Conservation (phyloP, 1,140 invertebrate species). For the Pogonomyrmex barbatus region DNA sequence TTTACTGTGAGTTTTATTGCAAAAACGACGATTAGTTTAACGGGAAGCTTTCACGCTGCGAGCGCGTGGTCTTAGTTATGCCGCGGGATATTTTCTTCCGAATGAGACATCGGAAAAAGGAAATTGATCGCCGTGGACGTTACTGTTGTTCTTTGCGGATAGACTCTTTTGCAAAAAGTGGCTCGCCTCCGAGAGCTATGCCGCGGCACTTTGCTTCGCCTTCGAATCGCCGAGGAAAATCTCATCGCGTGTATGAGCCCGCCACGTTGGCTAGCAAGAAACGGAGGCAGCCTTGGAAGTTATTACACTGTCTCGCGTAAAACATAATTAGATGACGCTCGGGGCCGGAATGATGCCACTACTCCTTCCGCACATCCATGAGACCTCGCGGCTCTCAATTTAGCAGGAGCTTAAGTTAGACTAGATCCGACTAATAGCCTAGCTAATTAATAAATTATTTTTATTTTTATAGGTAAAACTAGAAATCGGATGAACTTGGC, state of each 20-base stretch:
- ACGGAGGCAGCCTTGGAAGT: slow-evolving; percentile 66
- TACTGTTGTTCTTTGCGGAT: slow-evolving; percentile 34
- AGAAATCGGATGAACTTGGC: not conserved
- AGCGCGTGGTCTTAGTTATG: slow-evolving; percentile 1
- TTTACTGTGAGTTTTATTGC: not conserved
- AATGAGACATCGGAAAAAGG: slow-evolving; percentile 50
- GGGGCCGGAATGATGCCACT: slow-evolving; percentile 44
- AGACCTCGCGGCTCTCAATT: slow-evolving; percentile 60
- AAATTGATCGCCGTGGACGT: slow-evolving; percentile 41
- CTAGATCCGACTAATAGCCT: not conserved
- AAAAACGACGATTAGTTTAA: slow-evolving; percentile 49
- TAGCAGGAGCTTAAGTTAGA: slow-evolving; percentile 63
- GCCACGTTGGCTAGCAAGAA: slow-evolving; percentile 54
- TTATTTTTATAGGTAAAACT: not conserved
- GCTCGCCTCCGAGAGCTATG: not conserved
- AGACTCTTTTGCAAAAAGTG: slow-evolving; percentile 48
- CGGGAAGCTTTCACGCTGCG: slow-evolving; percentile 8
- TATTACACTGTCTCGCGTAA: slow-evolving; percentile 76
- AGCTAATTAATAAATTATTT: slow-evolving; percentile 46
- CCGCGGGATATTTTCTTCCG: slow-evolving; percentile 36
- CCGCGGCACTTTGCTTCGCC: slow-evolving; percentile 22
- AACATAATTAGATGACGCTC: slow-evolving; percentile 78
- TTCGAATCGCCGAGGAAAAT: slow-evolving; percentile 64
- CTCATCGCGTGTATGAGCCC: slow-evolving; percentile 70
- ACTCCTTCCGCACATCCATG: slow-evolving; percentile 21